Evolutionary conservation across 1,140 invertebrate genomes (phyloP).

Genomic region (Bombyx mori): ASM3026992v2 NC_085130.1:6812501-6813000

Average conservation of each 20-base stretch:
- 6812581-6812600: constrained; percentile 78
- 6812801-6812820: no score
- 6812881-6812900: no score
- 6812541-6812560: constrained; percentile 89
- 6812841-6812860: no score
- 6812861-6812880: no score
- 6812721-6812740: constrained; percentile 76
- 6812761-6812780: constrained; percentile 88
- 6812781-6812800: constrained; percentile 13
- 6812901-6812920: no score
- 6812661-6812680: constrained; percentile 86
- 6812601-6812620: constrained; percentile 80
- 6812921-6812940: no score
- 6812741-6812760: constrained; percentile 83
- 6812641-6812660: constrained; percentile 89
- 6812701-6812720: constrained; percentile 78
- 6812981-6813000: no score
- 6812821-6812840: no score
- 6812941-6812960: no score
- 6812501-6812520: constrained; percentile 79
- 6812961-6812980: no score
- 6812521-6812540: constrained; percentile 79
- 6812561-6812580: constrained; percentile 77
- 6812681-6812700: constrained; percentile 75
- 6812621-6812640: constrained; percentile 84